These are phyloP conservation scores for Epistrophe grossulariae DNA, from an alignment of 2,888 invertebrate species.

Conservation along the genomic window DNA sequence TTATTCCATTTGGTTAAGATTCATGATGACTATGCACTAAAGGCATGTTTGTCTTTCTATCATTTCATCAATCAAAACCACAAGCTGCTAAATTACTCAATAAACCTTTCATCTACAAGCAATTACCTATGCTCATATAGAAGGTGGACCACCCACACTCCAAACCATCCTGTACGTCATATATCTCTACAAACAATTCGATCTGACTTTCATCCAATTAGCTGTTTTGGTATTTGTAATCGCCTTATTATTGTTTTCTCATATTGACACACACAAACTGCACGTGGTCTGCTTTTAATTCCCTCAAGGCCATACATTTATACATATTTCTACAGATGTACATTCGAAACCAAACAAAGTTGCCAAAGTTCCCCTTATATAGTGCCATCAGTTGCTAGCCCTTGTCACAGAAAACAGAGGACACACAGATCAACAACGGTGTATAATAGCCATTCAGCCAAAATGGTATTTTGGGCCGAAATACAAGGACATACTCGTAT, in stretches of 20 bases:
- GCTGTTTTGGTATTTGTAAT: constrained; percentile 60
- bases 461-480: constrained; percentile 2
- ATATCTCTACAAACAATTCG: constrained; percentile 23
- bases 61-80: constrained; percentile 42
- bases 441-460: constrained; percentile 1
- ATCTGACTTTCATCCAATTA: constrained; percentile 67
- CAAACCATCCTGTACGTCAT: not conserved
- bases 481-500: not conserved
- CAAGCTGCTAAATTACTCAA: constrained; percentile 20
- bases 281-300: constrained; percentile 28
- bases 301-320: constrained; percentile 6
- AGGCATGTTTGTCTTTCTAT: not conserved
- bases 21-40: not conserved
- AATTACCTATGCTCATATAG: constrained; percentile 11
- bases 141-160: not conserved
- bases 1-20: constrained; percentile 6
- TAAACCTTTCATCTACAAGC: constrained; percentile 29
- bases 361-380: constrained; percentile 10
- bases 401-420: not conserved
- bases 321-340: not conserved
- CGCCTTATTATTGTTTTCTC: constrained; percentile 59
- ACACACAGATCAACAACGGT: constrained; percentile 39
- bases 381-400: not conserved
- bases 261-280: constrained; percentile 43
- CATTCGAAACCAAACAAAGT: constrained; percentile 37